Base-by-base conservation (phyloP, 2,797 vertebrate species). In the Tapera naevia region DNA sequence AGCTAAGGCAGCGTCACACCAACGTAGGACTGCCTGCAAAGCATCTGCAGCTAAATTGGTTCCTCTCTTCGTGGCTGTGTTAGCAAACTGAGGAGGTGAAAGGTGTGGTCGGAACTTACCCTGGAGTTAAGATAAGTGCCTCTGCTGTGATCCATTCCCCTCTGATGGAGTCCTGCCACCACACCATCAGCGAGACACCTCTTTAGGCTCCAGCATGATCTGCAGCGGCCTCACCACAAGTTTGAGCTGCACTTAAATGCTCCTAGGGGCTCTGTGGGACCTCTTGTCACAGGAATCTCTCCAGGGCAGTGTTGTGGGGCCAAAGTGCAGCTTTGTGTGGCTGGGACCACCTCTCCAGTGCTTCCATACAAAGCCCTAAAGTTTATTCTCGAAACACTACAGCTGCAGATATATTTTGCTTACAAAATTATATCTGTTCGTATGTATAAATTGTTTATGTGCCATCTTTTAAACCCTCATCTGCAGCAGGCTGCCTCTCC, bases 151-250 rank as follows among this genome's bases (percentile, higher is more conserved):
- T 45, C 17, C 17, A 33, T 76, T 64, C 41, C 33, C 35, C 51
- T 79, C 51, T 35, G 15, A 48, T 7, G 28, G 37, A 69, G 30
- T 54, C 53, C 62, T 50, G 82, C 51, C 56, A 33, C 8, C 2
- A 22, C 1, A 4, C 54, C 45, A 66, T 76, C 90, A 32, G 57
- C 1, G 2, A 70, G 41, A 75, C 74, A 35, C 53, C 65, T 50
- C 65, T 1, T 57, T 17, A 30, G 69, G 53, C 70, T 76, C 53
- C 39, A 25, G 57, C 64, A 3, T 2, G 11, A 32, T 16, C 8
- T 1, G 1, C 46, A 41, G 51, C 57, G 60, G 69, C 45, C 57
- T 72, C 4, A 0, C 58, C 46, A 7, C 2, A 0, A 35, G 11
- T 51, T 32, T 16, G 25, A 72, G 76, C 65, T 41, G 60, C 51